These are phyloP conservation scores for Carabus problematicus DNA, from an alignment of 2,888 invertebrate genomes.

Conservation along the genomic window DNA sequence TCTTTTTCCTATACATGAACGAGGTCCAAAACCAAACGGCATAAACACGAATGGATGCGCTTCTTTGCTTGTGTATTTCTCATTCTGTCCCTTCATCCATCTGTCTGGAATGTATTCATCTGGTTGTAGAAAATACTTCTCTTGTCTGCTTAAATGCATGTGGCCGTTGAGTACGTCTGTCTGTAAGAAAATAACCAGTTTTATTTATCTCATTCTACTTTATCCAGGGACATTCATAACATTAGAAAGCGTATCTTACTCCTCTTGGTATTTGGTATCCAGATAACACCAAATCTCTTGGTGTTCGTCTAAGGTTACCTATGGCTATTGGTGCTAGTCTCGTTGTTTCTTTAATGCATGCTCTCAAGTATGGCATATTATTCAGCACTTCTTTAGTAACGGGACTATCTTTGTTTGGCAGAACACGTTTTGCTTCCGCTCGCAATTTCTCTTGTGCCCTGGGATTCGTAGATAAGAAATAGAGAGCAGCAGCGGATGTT, in stretches of 20 bases:
- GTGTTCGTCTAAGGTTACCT: slow-evolving; percentile 48
- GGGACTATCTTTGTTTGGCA: slow-evolving; percentile 51
- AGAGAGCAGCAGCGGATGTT: slow-evolving; percentile 57
- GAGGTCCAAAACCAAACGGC: slow-evolving; percentile 71
- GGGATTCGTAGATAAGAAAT: slow-evolving; percentile 59
- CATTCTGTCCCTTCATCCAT: slow-evolving; percentile 52
- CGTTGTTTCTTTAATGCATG: slow-evolving; percentile 70
- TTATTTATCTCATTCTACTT: too few species aligned
- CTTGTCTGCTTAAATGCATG: slow-evolving; percentile 51
- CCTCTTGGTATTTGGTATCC: slow-evolving; percentile 57
- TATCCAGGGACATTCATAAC: too few species aligned
- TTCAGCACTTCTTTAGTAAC: slow-evolving; percentile 56
- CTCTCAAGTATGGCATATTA: slow-evolving; percentile 64
- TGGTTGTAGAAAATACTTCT: slow-evolving; percentile 51
- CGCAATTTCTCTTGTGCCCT: slow-evolving; percentile 58
- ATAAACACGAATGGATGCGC: slow-evolving; percentile 66
- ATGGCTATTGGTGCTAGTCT: slow-evolving; percentile 55
- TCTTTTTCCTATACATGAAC: slow-evolving; percentile 71
- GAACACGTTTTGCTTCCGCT: slow-evolving; percentile 54
- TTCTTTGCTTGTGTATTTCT: slow-evolving; percentile 54
- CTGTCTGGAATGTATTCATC: slow-evolving; percentile 52
- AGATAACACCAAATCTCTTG: slow-evolving; percentile 54
- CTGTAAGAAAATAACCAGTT: slow-evolving; percentile 45
- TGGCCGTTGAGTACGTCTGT: slow-evolving; percentile 48
- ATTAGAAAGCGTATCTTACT: slow-evolving; percentile 46